A percentile compares a stretch with the other conserved stretches of the same genome.
Conservation (phyloP, 2,113 vertebrate species). For the Odocoileus hemionus region DNA sequence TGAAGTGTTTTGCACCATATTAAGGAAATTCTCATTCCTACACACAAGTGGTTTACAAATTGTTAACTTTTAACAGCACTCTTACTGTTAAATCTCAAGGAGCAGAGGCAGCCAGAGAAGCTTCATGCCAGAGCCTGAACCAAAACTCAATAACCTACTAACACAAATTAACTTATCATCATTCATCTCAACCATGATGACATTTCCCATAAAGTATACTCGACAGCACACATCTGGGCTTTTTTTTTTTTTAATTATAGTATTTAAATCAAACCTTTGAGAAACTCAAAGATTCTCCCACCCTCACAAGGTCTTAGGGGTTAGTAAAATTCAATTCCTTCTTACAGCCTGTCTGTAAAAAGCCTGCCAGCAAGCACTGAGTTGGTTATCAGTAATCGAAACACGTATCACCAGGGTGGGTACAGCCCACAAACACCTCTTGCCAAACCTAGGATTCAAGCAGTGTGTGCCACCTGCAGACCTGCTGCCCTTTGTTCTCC, state of each 20-base stretch:
- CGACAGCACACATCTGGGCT: background rate
- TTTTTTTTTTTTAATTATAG: background rate
- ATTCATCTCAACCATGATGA: background rate
- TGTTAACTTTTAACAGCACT: background rate
- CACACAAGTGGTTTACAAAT: background rate
- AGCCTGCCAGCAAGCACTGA: background rate
- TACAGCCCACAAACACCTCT: fast-evolving
- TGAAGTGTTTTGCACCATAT: background rate
- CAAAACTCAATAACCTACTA: background rate
- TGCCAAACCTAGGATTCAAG: constrained; percentile 86
- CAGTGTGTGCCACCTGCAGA: constrained; percentile 93
- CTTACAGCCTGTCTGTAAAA: background rate
- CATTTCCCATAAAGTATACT: background rate
- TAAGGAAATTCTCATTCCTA: constrained; percentile 49
- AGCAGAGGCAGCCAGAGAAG: background rate
- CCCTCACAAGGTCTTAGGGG: background rate
- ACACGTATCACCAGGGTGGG: background rate
- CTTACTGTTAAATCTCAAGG: background rate
- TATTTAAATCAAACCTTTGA: constrained; percentile 22
- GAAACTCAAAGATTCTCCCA: background rate
- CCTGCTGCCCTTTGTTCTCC: constrained; percentile 87
- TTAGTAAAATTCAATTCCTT: background rate
- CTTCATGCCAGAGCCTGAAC: background rate
- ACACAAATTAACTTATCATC: constrained; percentile 26
- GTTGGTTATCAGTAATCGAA: background rate